A percentile compares a stretch with the other conserved stretches of the same genome.
phyloP scores from a whole-genome alignment of 1,140 invertebrate species.

The Lycorma delicatula region DNA sequence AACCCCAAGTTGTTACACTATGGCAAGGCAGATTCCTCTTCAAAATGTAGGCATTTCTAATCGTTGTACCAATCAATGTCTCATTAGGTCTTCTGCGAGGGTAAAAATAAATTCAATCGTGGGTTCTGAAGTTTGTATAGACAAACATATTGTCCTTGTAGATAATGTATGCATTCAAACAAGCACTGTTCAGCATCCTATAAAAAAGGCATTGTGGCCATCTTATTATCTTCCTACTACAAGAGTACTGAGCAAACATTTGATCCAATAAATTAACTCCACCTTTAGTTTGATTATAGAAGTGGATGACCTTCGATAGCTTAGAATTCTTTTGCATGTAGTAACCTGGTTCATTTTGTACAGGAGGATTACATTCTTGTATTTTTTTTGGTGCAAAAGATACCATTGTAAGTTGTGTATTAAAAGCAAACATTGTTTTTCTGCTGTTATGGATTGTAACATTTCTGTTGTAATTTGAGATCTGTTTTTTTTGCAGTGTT shows the following conservation, averaged over 20 bases:
- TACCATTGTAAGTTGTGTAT: conserved; percentile 31
- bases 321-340: conserved; percentile 18
- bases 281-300: conserved; percentile 40
- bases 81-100: neutral
- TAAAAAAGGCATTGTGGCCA: conserved; percentile 36
- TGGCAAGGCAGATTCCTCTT: neutral
- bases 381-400: conserved; percentile 34
- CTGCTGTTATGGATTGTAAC: conserved; percentile 11
- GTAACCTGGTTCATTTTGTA: conserved; percentile 25
- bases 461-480: conserved; percentile 9
- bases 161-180: conserved; percentile 24
- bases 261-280: conserved; percentile 41
- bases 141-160: neutral
- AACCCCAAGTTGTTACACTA: neutral
- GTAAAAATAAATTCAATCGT: neutral
- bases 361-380: conserved; percentile 26
- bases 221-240: conserved; percentile 28
- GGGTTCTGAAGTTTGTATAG: neutral
- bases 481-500: conserved; percentile 23
- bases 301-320: conserved; percentile 37
- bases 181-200: conserved; percentile 20
- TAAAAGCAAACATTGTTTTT: conserved; percentile 28
- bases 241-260: conserved; percentile 34
- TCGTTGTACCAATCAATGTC: neutral
- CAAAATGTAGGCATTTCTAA: neutral